Evolutionary conservation across 2,797 vertebrate genomes (phyloP), one percentile per base, ranked within the genome.

Genomic region (Rhinogobio ventralis): DNA sequence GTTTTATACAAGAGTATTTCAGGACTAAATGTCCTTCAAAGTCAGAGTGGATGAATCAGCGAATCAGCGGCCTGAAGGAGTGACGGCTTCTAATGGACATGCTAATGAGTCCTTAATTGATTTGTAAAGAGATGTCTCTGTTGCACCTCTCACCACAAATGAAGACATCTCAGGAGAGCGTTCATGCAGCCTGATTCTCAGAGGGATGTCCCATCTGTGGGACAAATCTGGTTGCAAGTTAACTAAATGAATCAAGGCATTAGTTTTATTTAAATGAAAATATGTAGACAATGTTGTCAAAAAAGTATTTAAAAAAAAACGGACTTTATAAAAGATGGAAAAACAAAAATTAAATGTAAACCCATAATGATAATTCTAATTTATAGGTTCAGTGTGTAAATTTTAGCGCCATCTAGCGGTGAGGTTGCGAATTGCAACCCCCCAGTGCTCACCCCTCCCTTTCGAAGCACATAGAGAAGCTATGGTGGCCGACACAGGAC

Each of bases 81-180:
- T 17, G 49, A 82, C 39, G 57, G 46, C 45, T 67, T 81, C 20
- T 83, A 88, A 83, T 86, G 83, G 53, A 69, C 62, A 84, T 82
- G 82, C 82, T 82, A 85, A 88, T 86, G 82, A 89, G 66, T 36
- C 45, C 33, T 51, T 85, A 86, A 88, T 86, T 81, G 85, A 88
- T 69, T 83, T 83, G 45, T 49, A 51, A 30, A 86, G 39, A 49
- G 76, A 69, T 1, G 55, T 64, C 72, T 88, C 83, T 73, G 42
- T 80, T 66, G 57, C 53, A 74, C 68, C 74, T 79, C 62, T 75
- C 75, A 19, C 66, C 36, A 64, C 79, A 77, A 64, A 77, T 84
- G 51, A 83, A 82, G 80, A 86, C 73, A 53, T 42, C 75, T 79
- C 85, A 7, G 68, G 64, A 33, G 80, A 83, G 74, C 81, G 25